phyloP scores from a whole-genome alignment of 1,140 invertebrate species.

The Eupeodes corollae region DNA sequence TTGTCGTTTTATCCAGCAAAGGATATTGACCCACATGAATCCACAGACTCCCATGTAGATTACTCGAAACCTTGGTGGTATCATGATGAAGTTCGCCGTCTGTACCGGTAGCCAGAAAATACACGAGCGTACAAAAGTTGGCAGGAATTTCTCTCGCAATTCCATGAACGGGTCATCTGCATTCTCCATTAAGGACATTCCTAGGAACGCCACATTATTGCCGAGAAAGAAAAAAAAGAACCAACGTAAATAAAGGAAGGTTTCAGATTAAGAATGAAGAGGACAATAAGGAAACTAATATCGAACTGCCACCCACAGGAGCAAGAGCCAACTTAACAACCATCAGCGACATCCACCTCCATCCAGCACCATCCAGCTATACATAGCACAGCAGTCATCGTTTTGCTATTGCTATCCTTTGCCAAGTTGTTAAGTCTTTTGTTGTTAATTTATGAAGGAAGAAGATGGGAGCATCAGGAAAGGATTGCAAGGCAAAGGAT shows the following conservation, averaged over 20 bases:
- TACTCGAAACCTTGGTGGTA: slow-evolving; percentile 55
- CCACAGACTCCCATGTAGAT: slow-evolving; percentile 59
- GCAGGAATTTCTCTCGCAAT: slow-evolving; percentile 55
- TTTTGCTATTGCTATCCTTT: background rate
- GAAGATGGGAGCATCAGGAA: no score
- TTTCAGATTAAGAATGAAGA: background rate
- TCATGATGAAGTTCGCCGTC: slow-evolving; percentile 57
- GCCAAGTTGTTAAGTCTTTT: no score
- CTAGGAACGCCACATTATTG: slow-evolving; percentile 33
- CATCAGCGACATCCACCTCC: no score
- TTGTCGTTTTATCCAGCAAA: slow-evolving; percentile 60
- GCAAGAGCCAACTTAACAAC: background rate
- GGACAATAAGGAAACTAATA: no score
- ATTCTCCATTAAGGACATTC: slow-evolving; percentile 60
- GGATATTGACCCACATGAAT: slow-evolving; percentile 66
- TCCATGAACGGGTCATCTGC: slow-evolving; percentile 55
- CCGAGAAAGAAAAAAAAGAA: background rate
- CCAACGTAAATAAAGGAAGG: background rate
- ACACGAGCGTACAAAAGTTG: slow-evolving; percentile 60
- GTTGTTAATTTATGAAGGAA: background rate
- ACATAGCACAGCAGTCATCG: background rate
- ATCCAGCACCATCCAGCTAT: no score
- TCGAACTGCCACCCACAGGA: no score
- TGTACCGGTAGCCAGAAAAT: slow-evolving; percentile 70
- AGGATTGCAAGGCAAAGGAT: no score